A percentile compares a stretch with the other conserved stretches of the same genome.
Conservation (phyloP, 1,140 invertebrate species). For the Zaprionus lachaisei region DNA sequence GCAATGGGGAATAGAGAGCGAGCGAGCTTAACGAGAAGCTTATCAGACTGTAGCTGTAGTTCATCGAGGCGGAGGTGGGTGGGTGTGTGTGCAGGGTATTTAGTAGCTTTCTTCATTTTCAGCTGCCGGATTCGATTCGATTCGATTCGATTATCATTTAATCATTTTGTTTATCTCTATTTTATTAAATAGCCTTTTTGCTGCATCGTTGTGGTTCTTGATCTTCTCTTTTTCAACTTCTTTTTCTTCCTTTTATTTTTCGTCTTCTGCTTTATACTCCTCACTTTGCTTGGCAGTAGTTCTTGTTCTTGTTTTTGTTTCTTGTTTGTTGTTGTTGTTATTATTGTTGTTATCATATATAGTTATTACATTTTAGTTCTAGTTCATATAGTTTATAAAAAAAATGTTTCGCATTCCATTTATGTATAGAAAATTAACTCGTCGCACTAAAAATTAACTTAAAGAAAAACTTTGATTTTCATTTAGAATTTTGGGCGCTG, state of each 20-base stretch:
- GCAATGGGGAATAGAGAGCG: background rate
- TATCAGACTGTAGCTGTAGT: background rate
- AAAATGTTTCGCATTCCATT: conserved; percentile 32
- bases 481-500: conserved; percentile 52
- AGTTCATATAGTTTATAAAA: conserved; percentile 40
- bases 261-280: conserved; percentile 20
- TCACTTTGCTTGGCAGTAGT: conserved; percentile 45
- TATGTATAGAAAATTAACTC: conserved; percentile 33
- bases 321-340: background rate
- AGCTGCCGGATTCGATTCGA: background rate
- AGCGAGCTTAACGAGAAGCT: conserved; percentile 1
- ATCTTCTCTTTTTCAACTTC: conserved; percentile 9
- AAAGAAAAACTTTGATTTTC: conserved; percentile 50
- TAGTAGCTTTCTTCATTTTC: background rate
- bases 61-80: background rate
- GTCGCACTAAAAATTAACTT: conserved; percentile 49
- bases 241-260: background rate
- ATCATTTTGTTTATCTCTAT: background rate
- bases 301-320: background rate
- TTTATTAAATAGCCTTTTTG: conserved; percentile 67
- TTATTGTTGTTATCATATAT: background rate
- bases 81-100: background rate
- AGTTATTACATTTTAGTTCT: conserved; percentile 21
- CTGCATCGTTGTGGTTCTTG: conserved; percentile 59
- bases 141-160: conserved; percentile 1